A percentile compares a stretch with the other conserved stretches of the same genome.
phyloP scores from a whole-genome alignment of 2,113 vertebrate genomes.

The Cheirogaleus medius region DNA sequence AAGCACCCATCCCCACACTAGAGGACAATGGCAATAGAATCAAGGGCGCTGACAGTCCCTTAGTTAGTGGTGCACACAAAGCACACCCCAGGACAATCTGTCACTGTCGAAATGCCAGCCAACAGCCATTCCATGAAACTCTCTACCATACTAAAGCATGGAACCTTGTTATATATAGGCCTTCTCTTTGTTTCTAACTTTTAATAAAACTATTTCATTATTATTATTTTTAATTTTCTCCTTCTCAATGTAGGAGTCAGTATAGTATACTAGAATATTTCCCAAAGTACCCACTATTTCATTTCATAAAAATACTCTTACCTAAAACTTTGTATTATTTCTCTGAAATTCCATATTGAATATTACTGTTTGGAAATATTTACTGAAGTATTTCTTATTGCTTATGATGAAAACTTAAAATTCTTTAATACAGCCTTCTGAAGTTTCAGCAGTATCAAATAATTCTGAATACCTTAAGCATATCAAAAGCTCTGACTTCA shows the following conservation, averaged over 20 bases:
- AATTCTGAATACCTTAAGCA: constrained; percentile 41
- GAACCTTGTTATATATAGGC: background rate
- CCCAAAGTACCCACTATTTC: background rate
- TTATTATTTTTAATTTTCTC: background rate
- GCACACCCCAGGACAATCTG: background rate
- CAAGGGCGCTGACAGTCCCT: background rate
- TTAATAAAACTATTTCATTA: background rate
- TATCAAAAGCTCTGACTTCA: background rate
- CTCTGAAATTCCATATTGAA: background rate
- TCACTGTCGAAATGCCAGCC: constrained; percentile 5
- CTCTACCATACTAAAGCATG: background rate
- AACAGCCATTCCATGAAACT: background rate
- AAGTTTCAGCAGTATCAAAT: background rate
- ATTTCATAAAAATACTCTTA: background rate
- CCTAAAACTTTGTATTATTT: background rate
- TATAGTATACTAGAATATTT: background rate
- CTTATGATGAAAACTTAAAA: constrained; percentile 14
- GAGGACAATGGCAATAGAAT: background rate
- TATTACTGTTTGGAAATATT: background rate
- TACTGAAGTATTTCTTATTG: constrained; percentile 7
- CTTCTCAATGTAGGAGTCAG: background rate
- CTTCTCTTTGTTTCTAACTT: background rate
- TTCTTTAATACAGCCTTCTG: background rate
- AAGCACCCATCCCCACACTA: background rate
- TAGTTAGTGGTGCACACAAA: too few species aligned